Conservation (phyloP, 2,888 invertebrate species). For the Fragum sueziense region DNA sequence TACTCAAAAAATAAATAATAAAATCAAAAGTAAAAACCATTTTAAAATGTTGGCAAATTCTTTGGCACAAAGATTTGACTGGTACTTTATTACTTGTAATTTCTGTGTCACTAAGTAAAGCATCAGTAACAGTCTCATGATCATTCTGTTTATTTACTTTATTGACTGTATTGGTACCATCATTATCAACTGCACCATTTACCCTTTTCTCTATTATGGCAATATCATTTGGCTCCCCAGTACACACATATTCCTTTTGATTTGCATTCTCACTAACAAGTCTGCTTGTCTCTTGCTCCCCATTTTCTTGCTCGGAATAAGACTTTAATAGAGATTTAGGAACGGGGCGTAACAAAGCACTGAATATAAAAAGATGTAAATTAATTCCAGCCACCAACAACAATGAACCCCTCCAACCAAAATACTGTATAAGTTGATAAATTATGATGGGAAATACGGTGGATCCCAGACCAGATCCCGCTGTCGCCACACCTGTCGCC, state of each 20-base stretch:
- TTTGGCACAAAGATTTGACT: not conserved
- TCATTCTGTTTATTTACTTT: not conserved
- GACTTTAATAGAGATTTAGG: slow-evolving; percentile 35
- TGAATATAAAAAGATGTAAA: slow-evolving; percentile 70
- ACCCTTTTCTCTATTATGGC: not conserved
- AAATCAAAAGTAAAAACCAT: slow-evolving; percentile 63
- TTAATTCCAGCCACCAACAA: slow-evolving; percentile 72
- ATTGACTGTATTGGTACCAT: not conserved
- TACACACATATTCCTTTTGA: not conserved
- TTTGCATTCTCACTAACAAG: not conserved
- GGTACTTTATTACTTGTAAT: not conserved
- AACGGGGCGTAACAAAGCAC: slow-evolving; percentile 68
- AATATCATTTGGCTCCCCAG: not conserved
- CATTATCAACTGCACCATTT: not conserved
- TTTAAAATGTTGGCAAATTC: slow-evolving; percentile 42
- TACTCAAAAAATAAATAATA: slow-evolving; percentile 72
- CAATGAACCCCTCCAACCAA: slow-evolving; percentile 76
- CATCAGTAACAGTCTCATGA: not conserved
- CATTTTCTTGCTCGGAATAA: slow-evolving; percentile 22
- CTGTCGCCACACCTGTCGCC: slow-evolving; percentile 74
- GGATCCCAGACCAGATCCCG: slow-evolving; percentile 74
- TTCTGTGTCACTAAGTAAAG: not conserved
- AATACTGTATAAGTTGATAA: slow-evolving; percentile 69
- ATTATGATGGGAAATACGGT: slow-evolving; percentile 72
- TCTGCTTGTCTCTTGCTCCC: not conserved